Conservation (phyloP, 2,113 vertebrate genomes). For the Poeciliopsis retropinna region DNA sequence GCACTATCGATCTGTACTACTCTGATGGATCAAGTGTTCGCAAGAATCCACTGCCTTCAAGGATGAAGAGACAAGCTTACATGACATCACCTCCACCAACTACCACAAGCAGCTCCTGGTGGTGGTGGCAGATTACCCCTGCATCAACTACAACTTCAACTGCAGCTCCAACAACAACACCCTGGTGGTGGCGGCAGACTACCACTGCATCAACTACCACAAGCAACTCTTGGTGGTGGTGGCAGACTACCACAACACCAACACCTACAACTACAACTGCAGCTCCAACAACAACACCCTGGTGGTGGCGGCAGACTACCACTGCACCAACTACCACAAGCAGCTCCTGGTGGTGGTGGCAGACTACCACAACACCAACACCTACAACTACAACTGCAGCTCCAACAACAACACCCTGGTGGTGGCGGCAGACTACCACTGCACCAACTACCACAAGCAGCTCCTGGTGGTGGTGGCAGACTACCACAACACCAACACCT, state of each 20-base stretch:
- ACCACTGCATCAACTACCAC: neutral
- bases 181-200: neutral
- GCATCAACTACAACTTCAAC: no score
- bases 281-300: no score
- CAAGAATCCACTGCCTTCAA: constrained; percentile 21
- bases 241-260: no score
- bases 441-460: accelerated
- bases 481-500: neutral
- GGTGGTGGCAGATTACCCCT: no score
- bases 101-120: neutral
- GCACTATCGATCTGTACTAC: neutral
- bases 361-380: neutral
- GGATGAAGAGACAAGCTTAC: constrained; percentile 3
- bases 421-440: neutral
- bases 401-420: neutral
- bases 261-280: no score
- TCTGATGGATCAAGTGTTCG: constrained; percentile 23
- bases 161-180: neutral
- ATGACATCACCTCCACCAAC: neutral
- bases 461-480: no score
- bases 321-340: neutral
- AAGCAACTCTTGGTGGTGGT: no score
- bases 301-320: neutral
- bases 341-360: neutral
- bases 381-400: neutral